Evolutionary conservation across 2,113 vertebrate species (phyloP), one percentile per base, ranked within the genome.

Genomic region (Bombycilla garrulus): DNA sequence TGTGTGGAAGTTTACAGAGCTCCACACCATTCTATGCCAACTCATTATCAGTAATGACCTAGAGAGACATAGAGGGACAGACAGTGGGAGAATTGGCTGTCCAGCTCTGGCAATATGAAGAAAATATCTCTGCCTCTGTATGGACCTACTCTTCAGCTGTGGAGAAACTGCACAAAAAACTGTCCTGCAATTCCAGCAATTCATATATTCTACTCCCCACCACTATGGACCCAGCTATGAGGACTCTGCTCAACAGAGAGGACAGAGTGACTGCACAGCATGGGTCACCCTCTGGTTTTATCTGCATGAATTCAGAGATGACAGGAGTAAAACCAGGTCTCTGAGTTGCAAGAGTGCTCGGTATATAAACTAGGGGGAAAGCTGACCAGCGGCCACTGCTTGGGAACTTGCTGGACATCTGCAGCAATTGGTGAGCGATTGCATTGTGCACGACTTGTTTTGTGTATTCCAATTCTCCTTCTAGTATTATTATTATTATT

Each of bases 21-120:
- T 11, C 57, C 24, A 48, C 67, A 28, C 20, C 24, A 28, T 8
- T 0, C 0, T n/a, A 42, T 21, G n/a, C 44, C 16, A 29, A 29
- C n/a, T 33, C 20, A 5, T 33, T 42, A 19, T 31, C 50, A 51
- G 61, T 22, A 57, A 33, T 10, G 22, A n/a, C 26, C 26, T 36
- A 29, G 72, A 71, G 47, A 36, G 33, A 57, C 6, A 24, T 22
- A 51, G 42, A 66, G 61, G 48, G 7, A 23, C 25, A 51, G 24
- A 36, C 4, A 12, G 50, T 29, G 57, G 19, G 31, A 36, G 50
- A 89, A 47, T 6, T 64, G 38, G 12, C 12, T 47, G 15, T 31
- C 12, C 40, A 28, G 8, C n/a, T 71, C 25, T 9, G 8, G 38
- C 22, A 36, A 28, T 64, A 65, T 17, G 38, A 71, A 51, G 25